phyloP scores from a whole-genome alignment of 2,888 invertebrate genomes.

The Lamproptera curius region DNA sequence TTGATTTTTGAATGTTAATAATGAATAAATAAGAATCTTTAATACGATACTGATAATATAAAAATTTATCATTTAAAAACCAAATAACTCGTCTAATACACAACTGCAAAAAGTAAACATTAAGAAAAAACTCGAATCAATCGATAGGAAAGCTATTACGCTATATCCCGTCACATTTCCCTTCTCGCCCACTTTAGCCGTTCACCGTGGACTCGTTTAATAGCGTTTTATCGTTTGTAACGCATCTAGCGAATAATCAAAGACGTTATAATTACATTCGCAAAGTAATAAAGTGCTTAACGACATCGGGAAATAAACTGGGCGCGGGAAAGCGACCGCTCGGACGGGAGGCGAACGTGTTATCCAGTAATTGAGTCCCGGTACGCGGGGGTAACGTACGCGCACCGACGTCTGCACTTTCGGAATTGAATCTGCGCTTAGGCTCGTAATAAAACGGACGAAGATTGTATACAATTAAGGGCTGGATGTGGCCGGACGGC shows the following conservation, averaged over 20 bases:
- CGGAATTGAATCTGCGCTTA: constrained; percentile 32
- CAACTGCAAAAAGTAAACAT: too few relatives aligned
- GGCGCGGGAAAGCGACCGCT: constrained; percentile 3
- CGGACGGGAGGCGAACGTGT: constrained; percentile 7
- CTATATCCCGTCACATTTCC: background rate
- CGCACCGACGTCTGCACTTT: constrained; percentile 32
- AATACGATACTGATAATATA: too few relatives aligned
- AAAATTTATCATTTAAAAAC: too few relatives aligned
- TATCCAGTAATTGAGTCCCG: constrained; percentile 14
- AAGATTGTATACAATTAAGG: constrained; percentile 47
- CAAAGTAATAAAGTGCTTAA: constrained; percentile 13
- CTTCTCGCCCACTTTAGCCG: background rate
- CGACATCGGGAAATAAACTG: constrained; percentile 18
- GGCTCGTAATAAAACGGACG: constrained; percentile 39
- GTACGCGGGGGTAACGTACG: constrained; percentile 7
- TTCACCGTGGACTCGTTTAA: background rate
- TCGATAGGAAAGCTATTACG: too few relatives aligned
- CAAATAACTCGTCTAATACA: too few relatives aligned
- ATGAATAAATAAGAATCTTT: too few relatives aligned
- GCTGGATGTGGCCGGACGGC: constrained; percentile 25
- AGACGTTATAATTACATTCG: constrained; percentile 13
- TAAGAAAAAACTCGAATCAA: too few relatives aligned
- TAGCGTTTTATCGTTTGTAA: constrained; percentile 1
- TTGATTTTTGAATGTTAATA: too few relatives aligned
- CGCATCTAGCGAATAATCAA: constrained; percentile 13